These are phyloP conservation scores for Rhynchophorus ferrugineus DNA, from an alignment of 1,140 invertebrate genomes.

Conservation along the genomic window DNA sequence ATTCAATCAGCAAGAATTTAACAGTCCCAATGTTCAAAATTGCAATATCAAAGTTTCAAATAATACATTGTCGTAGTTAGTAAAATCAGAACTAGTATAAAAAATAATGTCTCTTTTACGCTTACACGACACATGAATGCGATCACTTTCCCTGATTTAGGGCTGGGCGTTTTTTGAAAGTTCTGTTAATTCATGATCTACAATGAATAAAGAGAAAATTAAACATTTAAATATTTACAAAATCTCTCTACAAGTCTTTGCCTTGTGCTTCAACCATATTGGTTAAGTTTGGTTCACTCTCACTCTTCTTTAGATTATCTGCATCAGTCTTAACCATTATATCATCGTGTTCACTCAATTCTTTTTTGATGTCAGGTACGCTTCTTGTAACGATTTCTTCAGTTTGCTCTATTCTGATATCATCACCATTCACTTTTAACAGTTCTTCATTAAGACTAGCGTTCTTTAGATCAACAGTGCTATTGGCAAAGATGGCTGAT, in stretches of 20 bases:
- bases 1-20: too few relatives aligned
- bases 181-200: too few relatives aligned
- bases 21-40: too few relatives aligned
- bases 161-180: too few relatives aligned
- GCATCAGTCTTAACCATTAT: slow-evolving; percentile 29
- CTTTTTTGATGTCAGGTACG: slow-evolving; percentile 36
- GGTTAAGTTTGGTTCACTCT: slow-evolving; percentile 35
- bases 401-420: slow-evolving; percentile 45
- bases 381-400: slow-evolving; percentile 35
- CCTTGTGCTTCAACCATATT: slow-evolving; percentile 10
- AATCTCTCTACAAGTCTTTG: slow-evolving; percentile 10
- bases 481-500: slow-evolving; percentile 79
- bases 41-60: too few relatives aligned
- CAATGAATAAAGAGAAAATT: too few relatives aligned
- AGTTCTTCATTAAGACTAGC: slow-evolving; percentile 68
- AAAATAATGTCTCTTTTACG: too few relatives aligned
- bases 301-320: slow-evolving; percentile 33
- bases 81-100: too few relatives aligned
- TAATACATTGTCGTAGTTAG: too few relatives aligned
- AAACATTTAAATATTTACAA: too few relatives aligned
- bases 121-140: too few relatives aligned
- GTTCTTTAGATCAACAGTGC: slow-evolving; percentile 77
- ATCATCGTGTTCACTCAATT: slow-evolving; percentile 38
- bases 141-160: too few relatives aligned
- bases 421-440: slow-evolving; percentile 43